Evolutionary conservation across 2,888 invertebrate genomes (phyloP).

Genomic region (Busseola fusca): DNA sequence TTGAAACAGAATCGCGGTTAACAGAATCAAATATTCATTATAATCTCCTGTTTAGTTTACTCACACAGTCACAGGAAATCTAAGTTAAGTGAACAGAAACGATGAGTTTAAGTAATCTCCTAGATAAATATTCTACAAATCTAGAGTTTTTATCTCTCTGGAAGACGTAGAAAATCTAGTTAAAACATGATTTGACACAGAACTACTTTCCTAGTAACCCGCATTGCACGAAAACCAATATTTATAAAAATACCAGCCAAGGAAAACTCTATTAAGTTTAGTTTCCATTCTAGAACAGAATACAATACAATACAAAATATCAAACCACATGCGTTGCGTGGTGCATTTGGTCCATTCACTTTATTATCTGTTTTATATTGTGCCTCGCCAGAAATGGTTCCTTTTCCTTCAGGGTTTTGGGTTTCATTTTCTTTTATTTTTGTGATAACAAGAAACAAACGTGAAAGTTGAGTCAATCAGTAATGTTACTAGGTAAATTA

Average conservation of each 20-base stretch:
- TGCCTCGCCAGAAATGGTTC: not conserved
- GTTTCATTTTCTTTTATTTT: not conserved
- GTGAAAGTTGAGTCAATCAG: not conserved
- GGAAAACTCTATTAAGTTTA: slow-evolving; percentile 20
- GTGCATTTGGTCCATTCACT: slow-evolving; percentile 16
- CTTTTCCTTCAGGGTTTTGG: not conserved
- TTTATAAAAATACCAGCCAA: slow-evolving; percentile 9
- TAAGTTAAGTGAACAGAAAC: not conserved
- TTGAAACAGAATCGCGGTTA: slow-evolving; percentile 17
- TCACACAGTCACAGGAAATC: not conserved
- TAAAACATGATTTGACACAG: not conserved
- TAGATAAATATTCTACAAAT: not conserved
- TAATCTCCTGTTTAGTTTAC: not conserved
- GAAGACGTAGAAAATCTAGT: not conserved
- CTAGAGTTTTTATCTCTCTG: too few species aligned
- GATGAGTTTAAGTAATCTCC: too few species aligned
- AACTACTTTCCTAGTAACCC: not conserved
- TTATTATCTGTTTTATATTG: slow-evolving; percentile 2
- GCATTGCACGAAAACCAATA: slow-evolving; percentile 11
- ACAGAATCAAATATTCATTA: slow-evolving; percentile 12
- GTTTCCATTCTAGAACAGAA: slow-evolving; percentile 22
- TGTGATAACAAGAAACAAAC: too few species aligned
- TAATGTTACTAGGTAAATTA: not conserved
- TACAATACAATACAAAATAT: slow-evolving; percentile 29
- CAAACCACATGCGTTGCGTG: not conserved